Percentiles rank a stretch among this genome's conserved stretches.
Evolutionary conservation across 2,797 vertebrate genomes (phyloP).

Genomic region (Pteronotus mesoamericanus): DNA sequence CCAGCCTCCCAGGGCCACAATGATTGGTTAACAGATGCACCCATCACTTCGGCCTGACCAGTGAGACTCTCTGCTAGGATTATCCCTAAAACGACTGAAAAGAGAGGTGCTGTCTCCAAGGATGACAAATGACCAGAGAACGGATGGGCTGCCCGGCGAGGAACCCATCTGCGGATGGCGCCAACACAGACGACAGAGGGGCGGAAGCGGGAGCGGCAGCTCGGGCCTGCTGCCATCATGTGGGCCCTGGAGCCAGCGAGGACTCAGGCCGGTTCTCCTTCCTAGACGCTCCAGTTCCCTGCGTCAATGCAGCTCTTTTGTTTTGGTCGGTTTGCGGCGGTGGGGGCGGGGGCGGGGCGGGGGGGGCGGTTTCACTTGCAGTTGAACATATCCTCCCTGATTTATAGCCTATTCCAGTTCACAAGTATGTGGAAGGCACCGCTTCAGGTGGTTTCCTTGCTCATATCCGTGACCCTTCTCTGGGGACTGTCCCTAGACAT

Average conservation of each 20-base stretch:
- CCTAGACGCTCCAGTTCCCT: background rate
- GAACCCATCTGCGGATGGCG: background rate
- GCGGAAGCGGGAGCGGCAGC: too few species aligned
- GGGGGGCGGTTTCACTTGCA: background rate
- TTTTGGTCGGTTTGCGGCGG: background rate
- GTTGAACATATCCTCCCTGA: background rate
- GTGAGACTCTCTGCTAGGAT: background rate
- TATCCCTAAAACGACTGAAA: background rate
- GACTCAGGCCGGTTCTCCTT: background rate
- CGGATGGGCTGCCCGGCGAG: background rate
- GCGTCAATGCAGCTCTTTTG: background rate
- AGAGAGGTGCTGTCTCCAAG: background rate
- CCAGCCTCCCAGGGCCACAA: background rate
- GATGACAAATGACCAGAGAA: background rate
- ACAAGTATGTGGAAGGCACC: background rate
- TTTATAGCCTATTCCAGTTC: background rate
- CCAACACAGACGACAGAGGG: accelerated
- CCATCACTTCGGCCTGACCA: background rate
- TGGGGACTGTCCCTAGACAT: background rate
- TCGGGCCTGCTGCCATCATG: accelerated
- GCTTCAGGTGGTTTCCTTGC: background rate
- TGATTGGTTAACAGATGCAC: background rate
- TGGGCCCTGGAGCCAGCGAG: background rate
- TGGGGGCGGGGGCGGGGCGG: accelerated
- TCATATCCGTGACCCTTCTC: background rate